These are phyloP conservation scores for Hippoglossus hippoglossus DNA, from an alignment of 2,797 vertebrate species.

Conservation along the genomic window DNA sequence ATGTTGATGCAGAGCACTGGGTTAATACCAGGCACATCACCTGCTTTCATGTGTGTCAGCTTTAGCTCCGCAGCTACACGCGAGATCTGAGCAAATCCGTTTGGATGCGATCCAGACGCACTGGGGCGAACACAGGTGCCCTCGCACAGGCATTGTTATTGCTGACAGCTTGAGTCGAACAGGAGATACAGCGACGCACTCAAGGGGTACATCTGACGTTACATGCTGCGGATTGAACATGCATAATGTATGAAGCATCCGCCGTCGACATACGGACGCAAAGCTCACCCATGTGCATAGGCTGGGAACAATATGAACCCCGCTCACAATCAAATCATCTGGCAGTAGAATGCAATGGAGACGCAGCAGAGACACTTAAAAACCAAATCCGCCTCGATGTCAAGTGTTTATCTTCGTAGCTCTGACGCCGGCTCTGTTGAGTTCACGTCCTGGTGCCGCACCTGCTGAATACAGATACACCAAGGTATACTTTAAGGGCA, in stretches of 20 bases:
- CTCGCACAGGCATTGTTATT: constrained; percentile 25
- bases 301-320: constrained; percentile 23
- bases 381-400: constrained; percentile 11
- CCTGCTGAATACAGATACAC: constrained; percentile 2
- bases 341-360: background rate
- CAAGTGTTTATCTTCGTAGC: constrained; percentile 23
- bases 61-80: constrained; percentile 42
- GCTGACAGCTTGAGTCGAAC: constrained; percentile 53
- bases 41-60: constrained; percentile 31
- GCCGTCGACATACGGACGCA: constrained; percentile 36
- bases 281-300: constrained; percentile 7
- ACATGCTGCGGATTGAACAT: constrained; percentile 46
- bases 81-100: constrained; percentile 41
- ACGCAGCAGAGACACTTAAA: constrained; percentile 10
- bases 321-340: constrained; percentile 28
- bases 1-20: constrained; percentile 34
- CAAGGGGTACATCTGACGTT: constrained; percentile 41
- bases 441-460: background rate
- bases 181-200: constrained; percentile 31
- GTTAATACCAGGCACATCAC: constrained; percentile 33
- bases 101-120: constrained; percentile 41
- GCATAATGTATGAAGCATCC: constrained; percentile 64
- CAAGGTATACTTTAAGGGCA: background rate
- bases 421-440: background rate
- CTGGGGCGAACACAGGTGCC: constrained; percentile 17